Base-by-base conservation (phyloP, 2,888 invertebrate species). In the Trissonchulus latispiculum region DNA sequence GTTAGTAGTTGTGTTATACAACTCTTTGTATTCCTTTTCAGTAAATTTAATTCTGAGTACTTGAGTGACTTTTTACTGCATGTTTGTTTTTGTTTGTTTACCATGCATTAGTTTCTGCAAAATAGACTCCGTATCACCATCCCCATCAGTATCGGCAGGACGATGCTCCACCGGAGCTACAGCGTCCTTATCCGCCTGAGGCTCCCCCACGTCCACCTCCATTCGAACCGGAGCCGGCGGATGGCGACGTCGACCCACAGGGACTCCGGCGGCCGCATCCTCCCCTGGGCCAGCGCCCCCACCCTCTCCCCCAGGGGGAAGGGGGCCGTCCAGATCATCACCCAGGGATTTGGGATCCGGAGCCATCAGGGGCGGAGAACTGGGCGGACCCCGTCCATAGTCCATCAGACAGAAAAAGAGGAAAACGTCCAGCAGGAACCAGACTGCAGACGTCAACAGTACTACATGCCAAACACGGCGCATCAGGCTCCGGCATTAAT, bases 401-500 rank as follows among this genome's bases (percentile, higher is more conserved):
- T 81, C 81, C 62, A 82, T 72, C 70, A 78, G 80, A 74, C 80
- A 81, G 75, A 81, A 79, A 23, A 82, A 76, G 28, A 82, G 74
- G 70, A 80, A 75, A 28, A 80, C 78, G 73, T 80, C 80, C 37
- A 82, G 70, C 67, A 82, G 73, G 68, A 81, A 71, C 82, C 82
- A 82, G 62, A 79, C 77, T 23, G 82, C 77, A 48, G 81, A 81
- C 31, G 82, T 82, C 73, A 80, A 77, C 64, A 81, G 76, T 32
- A 82, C 77, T 35, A 82, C 81, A 48, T 79, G 77, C 75, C 80
- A 82, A n/a, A 80, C 77, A 61, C 80, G 77, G 23, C 78, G 70
- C 75, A 70, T 70, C 31, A n/a, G 36, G 8, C 31, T 35, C 15
- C 66, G 8, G 66, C n/a, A n/a, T n/a, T n/a, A n/a, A n/a, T n/a